A percentile compares a stretch with the other conserved stretches of the same genome.
phyloP scores from a whole-genome alignment of 2,113 vertebrate species.

The Cinclus cinclus region DNA sequence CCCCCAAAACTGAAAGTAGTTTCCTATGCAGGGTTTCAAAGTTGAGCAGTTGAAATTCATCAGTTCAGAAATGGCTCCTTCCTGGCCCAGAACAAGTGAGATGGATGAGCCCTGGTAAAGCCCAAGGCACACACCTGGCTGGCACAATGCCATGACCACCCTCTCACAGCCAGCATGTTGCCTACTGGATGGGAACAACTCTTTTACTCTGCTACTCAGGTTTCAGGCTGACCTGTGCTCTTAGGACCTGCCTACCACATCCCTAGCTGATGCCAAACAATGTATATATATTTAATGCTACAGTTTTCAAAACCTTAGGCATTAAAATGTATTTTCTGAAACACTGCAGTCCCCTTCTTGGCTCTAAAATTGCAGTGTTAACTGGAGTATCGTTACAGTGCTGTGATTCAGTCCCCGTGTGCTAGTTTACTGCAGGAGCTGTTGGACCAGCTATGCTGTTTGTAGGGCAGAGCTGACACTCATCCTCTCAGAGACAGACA shows the following conservation, averaged over 20 bases:
- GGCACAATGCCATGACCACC: not conserved
- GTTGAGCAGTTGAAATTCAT: not conserved
- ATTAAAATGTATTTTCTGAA: not conserved
- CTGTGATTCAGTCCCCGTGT: not conserved
- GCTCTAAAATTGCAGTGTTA: not conserved
- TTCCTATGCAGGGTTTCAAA: not conserved
- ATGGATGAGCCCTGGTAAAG: not conserved
- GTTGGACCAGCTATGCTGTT: not conserved
- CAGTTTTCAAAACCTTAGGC: not conserved
- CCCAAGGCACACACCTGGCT: not conserved
- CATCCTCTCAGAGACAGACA: not conserved
- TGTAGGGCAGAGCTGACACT: not conserved
- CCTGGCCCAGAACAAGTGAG: not conserved
- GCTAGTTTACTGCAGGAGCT: not conserved
- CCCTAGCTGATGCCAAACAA: not conserved
- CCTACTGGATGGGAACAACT: accelerated
- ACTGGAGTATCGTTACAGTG: not conserved
- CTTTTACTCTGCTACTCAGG: not conserved
- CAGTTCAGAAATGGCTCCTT: not conserved
- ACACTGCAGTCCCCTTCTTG: not conserved
- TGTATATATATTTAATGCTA: not conserved
- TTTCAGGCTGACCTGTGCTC: not conserved
- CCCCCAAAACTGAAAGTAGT: not conserved
- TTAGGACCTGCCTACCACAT: not conserved
- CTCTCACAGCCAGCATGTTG: not conserved